Percentiles rank a stretch among this genome's conserved stretches.
phyloP scores from a whole-genome alignment of 2,113 vertebrate genomes.

The Siphamia tubifer region DNA sequence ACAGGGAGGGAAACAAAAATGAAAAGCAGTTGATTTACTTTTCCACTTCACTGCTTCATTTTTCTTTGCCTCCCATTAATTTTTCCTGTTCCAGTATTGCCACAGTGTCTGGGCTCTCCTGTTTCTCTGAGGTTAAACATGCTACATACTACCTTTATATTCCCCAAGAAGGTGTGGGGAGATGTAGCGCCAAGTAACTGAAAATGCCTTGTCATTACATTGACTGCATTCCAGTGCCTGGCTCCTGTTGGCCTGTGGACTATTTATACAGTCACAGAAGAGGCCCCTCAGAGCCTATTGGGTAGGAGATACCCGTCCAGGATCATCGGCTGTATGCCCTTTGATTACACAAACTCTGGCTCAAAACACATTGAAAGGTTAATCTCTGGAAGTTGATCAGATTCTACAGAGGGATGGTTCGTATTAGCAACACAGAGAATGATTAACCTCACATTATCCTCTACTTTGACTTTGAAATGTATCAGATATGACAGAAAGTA shows the following conservation, averaged over 20 bases:
- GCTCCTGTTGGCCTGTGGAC: constrained; percentile 70
- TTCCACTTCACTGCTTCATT: background rate
- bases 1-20: background rate
- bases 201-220: constrained; percentile 75
- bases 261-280: constrained; percentile 78
- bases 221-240: constrained; percentile 67
- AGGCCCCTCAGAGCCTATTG: constrained; percentile 53
- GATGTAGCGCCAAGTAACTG: constrained; percentile 45
- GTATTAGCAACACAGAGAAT: background rate
- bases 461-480: background rate
- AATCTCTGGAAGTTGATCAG: background rate
- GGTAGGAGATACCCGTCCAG: constrained; percentile 30
- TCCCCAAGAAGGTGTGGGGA: constrained; percentile 74
- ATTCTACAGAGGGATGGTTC: background rate
- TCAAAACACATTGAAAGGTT: background rate
- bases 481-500: background rate
- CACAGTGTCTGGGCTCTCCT: constrained; percentile 4
- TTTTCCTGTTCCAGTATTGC: background rate
- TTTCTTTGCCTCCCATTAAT: background rate
- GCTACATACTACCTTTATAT: constrained; percentile 44
- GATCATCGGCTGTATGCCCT: constrained; percentile 2
- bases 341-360: constrained; percentile 13
- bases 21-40: background rate
- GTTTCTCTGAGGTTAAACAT: constrained; percentile 14
- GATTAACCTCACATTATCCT: background rate